Conservation (phyloP, 2,113 vertebrate species). For the Acinonyx jubatus region DNA sequence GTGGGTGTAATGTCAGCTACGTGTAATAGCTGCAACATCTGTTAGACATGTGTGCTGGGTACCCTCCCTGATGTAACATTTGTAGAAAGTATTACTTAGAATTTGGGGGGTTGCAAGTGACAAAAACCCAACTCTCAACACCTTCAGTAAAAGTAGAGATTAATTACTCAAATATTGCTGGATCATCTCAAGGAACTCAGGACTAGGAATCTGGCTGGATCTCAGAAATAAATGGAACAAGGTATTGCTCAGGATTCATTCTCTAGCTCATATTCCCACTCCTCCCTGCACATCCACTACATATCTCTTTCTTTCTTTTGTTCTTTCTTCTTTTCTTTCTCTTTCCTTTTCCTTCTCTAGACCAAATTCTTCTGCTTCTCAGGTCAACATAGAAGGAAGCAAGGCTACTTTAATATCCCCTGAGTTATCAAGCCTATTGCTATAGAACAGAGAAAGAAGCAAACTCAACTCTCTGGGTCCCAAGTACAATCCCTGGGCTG, state of each 20-base stretch:
- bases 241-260: background rate
- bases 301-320: background rate
- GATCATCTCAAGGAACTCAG: background rate
- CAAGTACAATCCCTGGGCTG: background rate
- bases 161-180: background rate
- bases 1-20: too few species aligned
- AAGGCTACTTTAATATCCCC: background rate
- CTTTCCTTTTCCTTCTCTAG: background rate
- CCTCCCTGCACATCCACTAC: background rate
- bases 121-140: background rate
- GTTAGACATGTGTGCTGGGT: background rate
- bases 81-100: background rate
- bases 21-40: background rate
- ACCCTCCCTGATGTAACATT: background rate
- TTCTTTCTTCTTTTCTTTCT: background rate
- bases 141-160: background rate
- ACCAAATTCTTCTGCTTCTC: background rate
- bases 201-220: background rate
- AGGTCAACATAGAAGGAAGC: background rate
- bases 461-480: background rate
- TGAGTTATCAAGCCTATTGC: background rate
- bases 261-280: too few species aligned
- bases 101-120: background rate
- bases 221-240: background rate
- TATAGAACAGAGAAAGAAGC: background rate